These are phyloP conservation scores for Chromoteleia sp. DNA, from an alignment of 2,888 invertebrate species.

Conservation along the genomic window DNA sequence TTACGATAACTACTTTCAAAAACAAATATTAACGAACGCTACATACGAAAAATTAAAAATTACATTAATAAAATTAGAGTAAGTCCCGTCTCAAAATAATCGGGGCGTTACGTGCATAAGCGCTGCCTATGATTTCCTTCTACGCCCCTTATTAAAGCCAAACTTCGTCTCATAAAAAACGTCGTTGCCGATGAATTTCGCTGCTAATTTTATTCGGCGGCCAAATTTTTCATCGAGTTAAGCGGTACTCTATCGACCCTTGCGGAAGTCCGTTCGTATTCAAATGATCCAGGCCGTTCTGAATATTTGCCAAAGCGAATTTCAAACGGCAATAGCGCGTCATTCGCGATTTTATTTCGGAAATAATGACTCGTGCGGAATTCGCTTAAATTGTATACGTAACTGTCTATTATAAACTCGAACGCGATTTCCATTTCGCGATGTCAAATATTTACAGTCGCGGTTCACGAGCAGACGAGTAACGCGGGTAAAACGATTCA, in stretches of 20 bases:
- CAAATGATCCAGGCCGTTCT: neutral
- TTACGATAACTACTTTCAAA: too few species aligned
- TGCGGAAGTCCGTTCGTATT: neutral
- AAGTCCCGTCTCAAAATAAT: too few species aligned
- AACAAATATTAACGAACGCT: too few species aligned
- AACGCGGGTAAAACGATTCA: conserved; percentile 7
- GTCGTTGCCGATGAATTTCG: too few species aligned
- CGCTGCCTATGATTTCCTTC: neutral
- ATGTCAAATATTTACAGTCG: conserved; percentile 13
- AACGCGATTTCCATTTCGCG: neutral
- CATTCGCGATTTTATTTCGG: neutral
- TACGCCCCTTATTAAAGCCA: neutral
- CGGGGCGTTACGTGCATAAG: too few species aligned
- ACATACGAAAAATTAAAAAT: too few species aligned
- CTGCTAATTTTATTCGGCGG: conserved; percentile 1
- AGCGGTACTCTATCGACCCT: neutral
- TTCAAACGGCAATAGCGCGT: neutral
- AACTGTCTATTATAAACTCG: conserved; percentile 16
- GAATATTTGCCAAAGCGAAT: conserved; percentile 22
- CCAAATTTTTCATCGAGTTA: neutral
- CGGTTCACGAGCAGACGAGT: neutral
- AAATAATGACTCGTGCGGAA: neutral
- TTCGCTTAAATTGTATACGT: conserved; percentile 15
- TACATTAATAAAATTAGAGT: too few species aligned
- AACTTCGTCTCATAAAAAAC: neutral